Conservation (phyloP, 92 coral and sea anemone genomes). For the Paragorgia papillata region DNA sequence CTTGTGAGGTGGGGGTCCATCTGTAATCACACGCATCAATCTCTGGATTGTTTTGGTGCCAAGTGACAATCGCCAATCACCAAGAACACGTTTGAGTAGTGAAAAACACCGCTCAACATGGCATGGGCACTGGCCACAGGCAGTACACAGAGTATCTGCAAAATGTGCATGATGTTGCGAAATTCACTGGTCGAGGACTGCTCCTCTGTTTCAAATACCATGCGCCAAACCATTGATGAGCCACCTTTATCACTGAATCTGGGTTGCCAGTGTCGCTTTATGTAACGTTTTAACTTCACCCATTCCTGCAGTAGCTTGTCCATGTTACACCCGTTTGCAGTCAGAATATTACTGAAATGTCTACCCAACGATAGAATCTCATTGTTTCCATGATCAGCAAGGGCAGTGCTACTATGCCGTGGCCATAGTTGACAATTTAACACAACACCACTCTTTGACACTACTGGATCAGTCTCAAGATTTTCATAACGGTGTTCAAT, state of each 20-base stretch:
- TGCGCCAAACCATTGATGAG: too few relatives aligned
- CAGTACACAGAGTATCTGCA: too few relatives aligned
- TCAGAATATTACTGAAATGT: neutral
- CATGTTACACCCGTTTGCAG: neutral
- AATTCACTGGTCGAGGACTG: too few relatives aligned
- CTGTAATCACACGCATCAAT: slow-evolving; percentile 35
- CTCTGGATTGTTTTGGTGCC: slow-evolving; percentile 24
- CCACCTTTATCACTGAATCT: too few relatives aligned
- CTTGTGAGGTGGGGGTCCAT: slow-evolving; percentile 28
- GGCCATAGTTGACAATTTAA: neutral
- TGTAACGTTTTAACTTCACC: neutral
- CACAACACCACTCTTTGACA: neutral
- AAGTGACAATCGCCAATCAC: slow-evolving; percentile 49
- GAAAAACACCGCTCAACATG: too few relatives aligned
- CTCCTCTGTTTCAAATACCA: too few relatives aligned
- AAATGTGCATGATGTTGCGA: too few relatives aligned
- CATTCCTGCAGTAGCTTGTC: neutral
- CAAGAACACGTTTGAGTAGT: slow-evolving; percentile 34
- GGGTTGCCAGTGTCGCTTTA: too few relatives aligned
- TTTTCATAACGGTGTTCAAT: neutral
- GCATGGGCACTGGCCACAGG: too few relatives aligned
- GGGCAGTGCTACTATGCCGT: neutral
- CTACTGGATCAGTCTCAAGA: neutral
- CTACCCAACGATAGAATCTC: neutral
- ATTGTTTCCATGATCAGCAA: neutral